Evolutionary conservation across 2,888 invertebrate genomes (phyloP), one percentile per base, ranked within the genome.

Genomic region (Mongoloraphidia duomilia): DNA sequence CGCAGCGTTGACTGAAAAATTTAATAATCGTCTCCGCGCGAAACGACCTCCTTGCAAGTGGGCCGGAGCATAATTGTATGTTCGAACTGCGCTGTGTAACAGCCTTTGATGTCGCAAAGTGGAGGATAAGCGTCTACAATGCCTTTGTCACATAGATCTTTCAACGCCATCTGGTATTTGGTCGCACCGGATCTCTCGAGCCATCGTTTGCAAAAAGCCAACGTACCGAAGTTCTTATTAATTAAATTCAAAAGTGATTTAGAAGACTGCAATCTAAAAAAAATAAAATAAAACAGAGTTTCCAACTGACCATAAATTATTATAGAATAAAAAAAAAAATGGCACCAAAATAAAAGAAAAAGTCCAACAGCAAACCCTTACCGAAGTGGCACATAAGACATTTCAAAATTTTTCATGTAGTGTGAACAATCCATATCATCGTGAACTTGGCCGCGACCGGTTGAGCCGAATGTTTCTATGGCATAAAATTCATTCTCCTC

Each of bases 381-480:
- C 82, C 91, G 79, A 49, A 97, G 71, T 13, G 95, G 95, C 49
- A 96, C 90, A 65, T 86, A 94, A 55, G 83, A 79, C 58, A 84
- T 84, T 61, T 98, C 96, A 65, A 86, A 97, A 68, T 95, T 94
- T 70, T 97, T 97, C 97, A 98, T 98, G 67, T 99, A 99, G 71
- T 98, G 98, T 12, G 96, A 97, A 60, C 92, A 91, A 63, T 99
- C 98, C 89, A 96, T 93, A 63, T 98, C 98, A 64, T 99, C 97
- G 64, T 97, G 96, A 2, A 99, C 97, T 52, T 85, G 72, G 0
- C 90, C 91, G 47, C 83, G 80, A 2, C 98, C 98, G 1, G 98
- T 98, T 8, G 96, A 96, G 40, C 98, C 98, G 65, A 98, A 98
- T 0, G 98, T 99, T 72, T 98, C 98, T 58, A 98, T 98, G 1